Evolutionary conservation across 2,888 invertebrate genomes (phyloP), one percentile per base, ranked within the genome.

Genomic region (Carpatolechia fugitivella): DNA sequence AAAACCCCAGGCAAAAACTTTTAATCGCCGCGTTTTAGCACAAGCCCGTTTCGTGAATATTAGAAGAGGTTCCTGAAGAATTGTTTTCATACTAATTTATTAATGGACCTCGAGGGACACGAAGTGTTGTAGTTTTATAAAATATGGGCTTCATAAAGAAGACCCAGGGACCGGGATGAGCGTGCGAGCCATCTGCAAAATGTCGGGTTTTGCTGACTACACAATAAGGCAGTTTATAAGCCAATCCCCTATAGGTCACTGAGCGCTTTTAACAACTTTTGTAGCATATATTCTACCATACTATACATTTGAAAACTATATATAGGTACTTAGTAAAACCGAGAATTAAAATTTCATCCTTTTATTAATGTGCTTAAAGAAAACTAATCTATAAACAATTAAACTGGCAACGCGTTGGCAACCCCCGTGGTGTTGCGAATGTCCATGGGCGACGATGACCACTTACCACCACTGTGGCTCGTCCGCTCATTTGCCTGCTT

Each of bases 61-160:
- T 50, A 36, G 11, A 50, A 38, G 24, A 50, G 50, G 20, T 20
- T 38, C 50, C 36, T 2, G 29, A 38, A 50, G 50, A 35, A 31
- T 50, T 50, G 33, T 49, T 50, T 24, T 4, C n/a, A 36, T 50
- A 36, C 35, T 50, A 50, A 50, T 50, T 38, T 50, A 50, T 50
- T 24, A 50, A 50, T 38, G 50, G 29, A 50, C 20, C 33, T 4
- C 50, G n/a, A 36, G 31, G 35, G 48, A 48, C 33, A 18, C 13
- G n/a, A 36, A 14, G 49, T 49, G 49, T 49, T 49, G 33, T 38
- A 50, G 50, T 50, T 50, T 50, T 38, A 31, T 50, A 50, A 50
- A 50, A 50, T 50, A 50, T 50, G 36, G 20, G 16, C 13, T 38
- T 38, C 24, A 50, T 50, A 50, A 35, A 48, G 31, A n/a, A 20